Evolutionary conservation across 2,797 vertebrate genomes (phyloP).

Genomic region (Fundulus diaphanus): DNA sequence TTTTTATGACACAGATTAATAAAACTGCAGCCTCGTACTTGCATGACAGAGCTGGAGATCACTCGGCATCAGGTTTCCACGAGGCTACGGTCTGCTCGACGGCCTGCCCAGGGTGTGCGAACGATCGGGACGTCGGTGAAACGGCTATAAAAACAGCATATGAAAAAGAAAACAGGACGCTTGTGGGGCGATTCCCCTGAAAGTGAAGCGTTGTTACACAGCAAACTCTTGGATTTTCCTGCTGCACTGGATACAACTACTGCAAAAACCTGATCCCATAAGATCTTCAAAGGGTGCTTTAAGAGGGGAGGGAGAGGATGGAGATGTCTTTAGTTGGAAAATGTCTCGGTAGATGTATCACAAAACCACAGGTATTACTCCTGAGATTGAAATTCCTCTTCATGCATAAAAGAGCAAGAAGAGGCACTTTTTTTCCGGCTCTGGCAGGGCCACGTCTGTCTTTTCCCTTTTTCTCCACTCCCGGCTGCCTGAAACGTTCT

Average conservation of each 20-base stretch:
- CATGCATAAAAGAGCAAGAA: conserved; percentile 69
- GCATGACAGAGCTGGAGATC: conserved; percentile 32
- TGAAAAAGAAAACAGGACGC: conserved; percentile 10
- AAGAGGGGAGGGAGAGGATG: conserved; percentile 11
- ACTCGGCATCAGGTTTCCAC: conserved; percentile 47
- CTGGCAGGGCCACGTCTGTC: conserved; percentile 53
- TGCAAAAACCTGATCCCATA: conserved; percentile 47
- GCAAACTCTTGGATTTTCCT: conserved; percentile 30
- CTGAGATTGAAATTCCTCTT: conserved; percentile 70
- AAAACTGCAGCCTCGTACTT: conserved; percentile 24
- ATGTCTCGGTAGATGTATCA: conserved; percentile 62
- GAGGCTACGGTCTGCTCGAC: conserved; percentile 30
- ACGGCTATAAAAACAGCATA: conserved; percentile 24
- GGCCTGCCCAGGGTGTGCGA: conserved; percentile 33
- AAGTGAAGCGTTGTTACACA: conserved; percentile 23
- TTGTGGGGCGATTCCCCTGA: conserved; percentile 15
- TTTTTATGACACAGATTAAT: conserved; percentile 56
- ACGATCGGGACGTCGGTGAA: conserved; percentile 29
- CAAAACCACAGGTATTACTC: conserved; percentile 72
- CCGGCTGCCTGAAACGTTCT: conserved; percentile 66
- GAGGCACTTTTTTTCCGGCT: conserved; percentile 58
- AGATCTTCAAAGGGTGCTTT: conserved; percentile 52
- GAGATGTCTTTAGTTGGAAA: conserved; percentile 54
- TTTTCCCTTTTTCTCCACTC: conserved; percentile 55
- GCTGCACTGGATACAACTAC: conserved; percentile 32